These are phyloP conservation scores for Tenthredo amoena DNA, from an alignment of 2,888 invertebrate genomes.

Conservation along the genomic window DNA sequence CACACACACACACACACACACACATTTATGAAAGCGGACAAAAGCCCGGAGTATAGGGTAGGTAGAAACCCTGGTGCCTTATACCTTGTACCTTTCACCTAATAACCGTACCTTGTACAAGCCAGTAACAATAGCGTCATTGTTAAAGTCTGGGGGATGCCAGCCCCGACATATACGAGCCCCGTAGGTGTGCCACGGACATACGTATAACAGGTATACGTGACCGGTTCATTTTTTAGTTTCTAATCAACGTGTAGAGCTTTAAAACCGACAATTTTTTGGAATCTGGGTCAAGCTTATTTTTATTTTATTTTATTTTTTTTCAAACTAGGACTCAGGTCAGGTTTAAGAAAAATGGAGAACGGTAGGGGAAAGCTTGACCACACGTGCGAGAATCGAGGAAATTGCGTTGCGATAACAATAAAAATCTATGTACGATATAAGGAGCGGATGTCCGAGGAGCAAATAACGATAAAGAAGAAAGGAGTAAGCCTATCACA, in stretches of 20 bases:
- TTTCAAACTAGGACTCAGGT: not conserved
- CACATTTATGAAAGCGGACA: not conserved
- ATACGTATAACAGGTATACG: not conserved
- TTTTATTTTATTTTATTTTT: not conserved
- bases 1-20: not conserved
- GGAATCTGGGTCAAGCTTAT: not conserved
- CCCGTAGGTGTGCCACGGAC: not conserved
- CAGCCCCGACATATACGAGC: not conserved
- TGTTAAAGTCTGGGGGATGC: slow-evolving; percentile 17
- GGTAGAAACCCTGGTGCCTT: not conserved
- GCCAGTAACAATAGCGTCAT: slow-evolving; percentile 31
- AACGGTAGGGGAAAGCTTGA: not conserved
- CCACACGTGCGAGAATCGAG: not conserved
- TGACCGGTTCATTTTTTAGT: not conserved
- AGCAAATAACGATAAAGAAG: not conserved
- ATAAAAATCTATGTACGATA: not conserved
- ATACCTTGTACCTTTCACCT: not conserved
- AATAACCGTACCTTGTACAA: slow-evolving; percentile 19
- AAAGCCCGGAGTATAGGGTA: not conserved
- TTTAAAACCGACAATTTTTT: not conserved
- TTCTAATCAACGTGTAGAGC: slow-evolving; percentile 3
- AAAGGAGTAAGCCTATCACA: not conserved
- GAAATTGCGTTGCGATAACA: not conserved
- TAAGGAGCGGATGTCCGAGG: not conserved
- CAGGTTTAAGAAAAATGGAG: not conserved